Percentiles rank a stretch among this genome's conserved stretches.
These are phyloP conservation scores for Chironomus tentans DNA, from an alignment of 2,888 invertebrate genomes.

Conservation along the genomic window DNA sequence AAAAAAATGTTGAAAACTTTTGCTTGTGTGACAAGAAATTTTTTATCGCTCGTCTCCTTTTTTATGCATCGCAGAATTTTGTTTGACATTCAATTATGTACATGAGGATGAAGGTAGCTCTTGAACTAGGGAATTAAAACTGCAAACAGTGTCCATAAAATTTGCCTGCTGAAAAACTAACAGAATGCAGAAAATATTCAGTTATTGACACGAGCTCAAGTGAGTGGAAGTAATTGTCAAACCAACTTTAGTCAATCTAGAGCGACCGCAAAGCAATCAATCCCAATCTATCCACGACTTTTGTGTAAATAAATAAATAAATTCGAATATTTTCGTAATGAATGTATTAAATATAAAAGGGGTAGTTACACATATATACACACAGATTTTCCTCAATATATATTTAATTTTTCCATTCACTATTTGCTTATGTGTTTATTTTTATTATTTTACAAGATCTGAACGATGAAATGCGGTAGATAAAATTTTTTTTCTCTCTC, in stretches of 20 bases:
- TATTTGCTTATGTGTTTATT: slow-evolving; percentile 3
- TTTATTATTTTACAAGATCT: not conserved
- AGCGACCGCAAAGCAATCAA: not conserved
- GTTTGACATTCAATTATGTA: not conserved
- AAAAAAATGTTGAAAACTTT: not conserved
- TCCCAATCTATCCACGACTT: not conserved
- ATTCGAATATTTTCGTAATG: too few relatives aligned
- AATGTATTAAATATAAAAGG: too few relatives aligned
- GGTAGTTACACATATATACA: not conserved
- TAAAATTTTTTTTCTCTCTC: not conserved
- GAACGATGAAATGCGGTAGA: not conserved
- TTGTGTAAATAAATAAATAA: too few relatives aligned
- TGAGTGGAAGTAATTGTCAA: slow-evolving; percentile 18
- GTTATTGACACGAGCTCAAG: not conserved
- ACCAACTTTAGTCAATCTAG: not conserved
- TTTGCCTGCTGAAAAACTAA: not conserved
- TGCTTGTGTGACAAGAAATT: slow-evolving; percentile 22
- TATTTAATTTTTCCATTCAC: not conserved
- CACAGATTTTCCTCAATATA: not conserved
- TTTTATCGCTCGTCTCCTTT: not conserved
- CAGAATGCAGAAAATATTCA: not conserved
- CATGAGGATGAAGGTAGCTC: not conserved
- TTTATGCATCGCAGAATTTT: not conserved
- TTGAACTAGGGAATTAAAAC: not conserved
- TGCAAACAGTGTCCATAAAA: not conserved